A percentile compares a stretch with the other conserved stretches of the same genome.
Evolutionary conservation across 2,888 invertebrate species (phyloP).

Genomic region (Lycophotia porphyrea): DNA sequence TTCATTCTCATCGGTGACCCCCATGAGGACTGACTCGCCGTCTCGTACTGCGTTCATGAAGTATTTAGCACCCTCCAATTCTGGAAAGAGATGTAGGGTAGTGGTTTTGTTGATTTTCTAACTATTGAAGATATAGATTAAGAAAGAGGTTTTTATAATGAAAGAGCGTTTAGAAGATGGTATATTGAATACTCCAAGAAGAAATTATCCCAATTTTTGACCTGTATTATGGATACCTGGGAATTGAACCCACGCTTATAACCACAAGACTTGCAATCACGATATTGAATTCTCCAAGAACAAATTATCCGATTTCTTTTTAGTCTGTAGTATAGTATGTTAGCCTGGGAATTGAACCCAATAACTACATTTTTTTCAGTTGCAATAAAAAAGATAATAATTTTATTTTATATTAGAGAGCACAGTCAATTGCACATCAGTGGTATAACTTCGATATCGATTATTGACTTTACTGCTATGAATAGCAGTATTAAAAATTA

Average conservation of each 20-base stretch:
- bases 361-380: not conserved
- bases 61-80: conserved; percentile 97
- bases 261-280: not conserved
- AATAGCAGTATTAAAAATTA: not conserved
- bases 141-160: conserved; percentile 13
- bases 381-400: not conserved
- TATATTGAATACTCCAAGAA: not conserved
- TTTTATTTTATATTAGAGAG: not conserved
- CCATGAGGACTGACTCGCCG: conserved; percentile 98
- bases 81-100: conserved; percentile 83
- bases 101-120: conserved; percentile 44
- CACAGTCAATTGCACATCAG: conserved; percentile 1
- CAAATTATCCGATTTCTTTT: not conserved
- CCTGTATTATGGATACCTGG: not conserved
- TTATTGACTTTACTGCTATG: not conserved
- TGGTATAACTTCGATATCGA: not conserved
- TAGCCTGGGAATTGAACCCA: conserved; percentile 16
- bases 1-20: conserved; percentile 99
- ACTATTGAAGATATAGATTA: not conserved
- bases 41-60: conserved; percentile 99
- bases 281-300: not conserved
- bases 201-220: not conserved
- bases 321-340: not conserved
- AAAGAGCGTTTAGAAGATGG: not conserved
- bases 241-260: not conserved